These are phyloP conservation scores for Rambutsinella grinnellia DNA, from an alignment of 2,888 invertebrate species.

Conservation along the genomic window DNA sequence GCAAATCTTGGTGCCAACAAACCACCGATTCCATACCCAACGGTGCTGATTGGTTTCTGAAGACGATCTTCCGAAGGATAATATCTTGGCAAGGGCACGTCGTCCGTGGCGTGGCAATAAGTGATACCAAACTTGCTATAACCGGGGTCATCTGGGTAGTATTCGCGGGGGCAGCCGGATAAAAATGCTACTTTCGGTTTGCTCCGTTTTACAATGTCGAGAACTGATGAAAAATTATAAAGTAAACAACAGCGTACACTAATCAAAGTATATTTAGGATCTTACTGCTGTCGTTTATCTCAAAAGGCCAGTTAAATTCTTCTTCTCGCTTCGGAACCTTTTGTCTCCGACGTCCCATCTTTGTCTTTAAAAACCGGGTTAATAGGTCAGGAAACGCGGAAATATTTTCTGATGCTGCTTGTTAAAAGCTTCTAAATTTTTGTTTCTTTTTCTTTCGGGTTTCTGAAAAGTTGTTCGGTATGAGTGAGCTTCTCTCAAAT, in stretches of 20 bases:
- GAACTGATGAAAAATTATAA: not conserved
- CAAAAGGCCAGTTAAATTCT: conserved; percentile 19
- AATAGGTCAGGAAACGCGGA: too few relatives aligned
- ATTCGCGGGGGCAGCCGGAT: conserved; percentile 25
- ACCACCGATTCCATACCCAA: conserved; percentile 51
- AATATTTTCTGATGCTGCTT: too few relatives aligned
- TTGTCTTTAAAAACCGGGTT: too few relatives aligned
- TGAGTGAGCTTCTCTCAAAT: too few relatives aligned
- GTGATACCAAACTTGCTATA: conserved; percentile 7
- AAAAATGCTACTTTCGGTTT: conserved; percentile 31
- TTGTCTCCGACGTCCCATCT: conserved; percentile 2
- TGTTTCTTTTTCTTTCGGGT: too few relatives aligned
- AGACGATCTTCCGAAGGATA: conserved; percentile 8
- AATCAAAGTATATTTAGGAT: not conserved
- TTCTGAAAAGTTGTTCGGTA: too few relatives aligned
- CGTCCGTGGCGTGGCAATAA: conserved; percentile 3
- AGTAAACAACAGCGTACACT: not conserved
- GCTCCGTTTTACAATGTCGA: not conserved
- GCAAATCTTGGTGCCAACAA: conserved; percentile 26
- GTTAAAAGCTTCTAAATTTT: too few relatives aligned
- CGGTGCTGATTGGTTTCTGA: conserved; percentile 28
- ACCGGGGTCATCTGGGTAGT: conserved; percentile 40
- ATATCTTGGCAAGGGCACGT: conserved; percentile 1
- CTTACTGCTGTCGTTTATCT: conserved; percentile 16
- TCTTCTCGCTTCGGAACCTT: not conserved